Percentiles rank a stretch among this genome's conserved stretches.
Conservation (phyloP, 2,113 vertebrate species). For the Edolisoma coerulescens region DNA sequence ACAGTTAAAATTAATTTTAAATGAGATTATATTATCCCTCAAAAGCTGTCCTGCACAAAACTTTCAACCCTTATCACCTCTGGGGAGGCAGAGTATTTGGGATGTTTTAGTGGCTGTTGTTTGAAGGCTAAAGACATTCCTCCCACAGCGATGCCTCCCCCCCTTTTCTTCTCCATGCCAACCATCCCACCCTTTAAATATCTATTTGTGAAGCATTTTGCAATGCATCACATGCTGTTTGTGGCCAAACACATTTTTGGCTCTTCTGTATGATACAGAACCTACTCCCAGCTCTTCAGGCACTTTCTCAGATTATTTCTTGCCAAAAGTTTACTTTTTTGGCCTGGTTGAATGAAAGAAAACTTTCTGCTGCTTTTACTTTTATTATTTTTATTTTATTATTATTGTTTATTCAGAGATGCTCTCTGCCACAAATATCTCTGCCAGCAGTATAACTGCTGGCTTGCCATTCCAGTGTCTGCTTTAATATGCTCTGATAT, state of each 20-base stretch:
- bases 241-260: constrained; percentile 60
- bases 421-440: background rate
- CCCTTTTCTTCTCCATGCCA: background rate
- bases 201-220: constrained; percentile 28
- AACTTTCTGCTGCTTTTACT: background rate
- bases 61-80: background rate
- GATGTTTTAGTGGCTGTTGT: constrained; percentile 35
- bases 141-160: background rate
- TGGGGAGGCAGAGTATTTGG: background rate
- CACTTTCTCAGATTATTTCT: constrained; percentile 19
- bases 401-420: background rate
- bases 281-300: background rate
- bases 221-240: background rate
- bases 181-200: constrained; percentile 22
- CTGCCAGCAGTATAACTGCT: background rate
- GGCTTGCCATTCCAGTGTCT: background rate
- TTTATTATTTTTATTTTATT: background rate
- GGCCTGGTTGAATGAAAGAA: background rate
- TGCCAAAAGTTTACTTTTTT: constrained; percentile 12
- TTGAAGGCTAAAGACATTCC: constrained; percentile 10
- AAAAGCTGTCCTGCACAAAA: background rate
- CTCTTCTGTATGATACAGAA: background rate
- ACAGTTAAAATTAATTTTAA: background rate
- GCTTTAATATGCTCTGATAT: background rate
- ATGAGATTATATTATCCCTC: background rate